Evolutionary conservation across 2,113 vertebrate genomes (phyloP).

Genomic region (Cromileptes altivelis): DNA sequence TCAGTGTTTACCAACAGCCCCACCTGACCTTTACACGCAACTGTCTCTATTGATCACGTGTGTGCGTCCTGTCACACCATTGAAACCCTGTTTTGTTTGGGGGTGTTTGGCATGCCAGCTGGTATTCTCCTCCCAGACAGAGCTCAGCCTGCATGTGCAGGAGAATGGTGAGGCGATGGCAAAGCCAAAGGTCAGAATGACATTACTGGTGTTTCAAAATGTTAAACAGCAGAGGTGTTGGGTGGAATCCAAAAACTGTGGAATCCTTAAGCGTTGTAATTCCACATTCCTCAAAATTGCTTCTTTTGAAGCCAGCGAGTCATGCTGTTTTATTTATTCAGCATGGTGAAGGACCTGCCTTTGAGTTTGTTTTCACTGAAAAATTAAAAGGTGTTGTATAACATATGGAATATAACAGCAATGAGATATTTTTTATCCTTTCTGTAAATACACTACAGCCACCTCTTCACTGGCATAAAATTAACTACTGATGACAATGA

Average conservation of each 20-base stretch:
- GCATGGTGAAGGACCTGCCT: neutral
- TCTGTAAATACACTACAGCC: neutral
- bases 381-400: neutral
- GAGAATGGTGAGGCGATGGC: conserved; percentile 29
- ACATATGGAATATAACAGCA: neutral
- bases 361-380: neutral
- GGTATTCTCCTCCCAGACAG: conserved; percentile 33
- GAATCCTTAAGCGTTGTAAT: neutral
- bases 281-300: neutral
- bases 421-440: neutral
- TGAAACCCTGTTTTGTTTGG: conserved; percentile 51
- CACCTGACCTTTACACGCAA: conserved; percentile 70
- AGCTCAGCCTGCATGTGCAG: conserved; percentile 23
- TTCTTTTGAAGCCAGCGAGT: neutral
- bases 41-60: conserved; percentile 72
- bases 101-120: conserved; percentile 62
- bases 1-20: conserved; percentile 65
- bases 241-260: conserved; percentile 9
- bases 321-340: neutral
- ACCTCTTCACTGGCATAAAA: neutral
- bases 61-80: neutral
- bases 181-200: conserved; percentile 68
- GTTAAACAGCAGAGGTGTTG: conserved; percentile 21
- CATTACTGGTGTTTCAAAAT: conserved; percentile 44
- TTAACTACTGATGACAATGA: neutral